Evolutionary conservation across 1,140 invertebrate genomes (phyloP), one percentile per base, ranked within the genome.

Genomic region (Papilio xuthus): DNA sequence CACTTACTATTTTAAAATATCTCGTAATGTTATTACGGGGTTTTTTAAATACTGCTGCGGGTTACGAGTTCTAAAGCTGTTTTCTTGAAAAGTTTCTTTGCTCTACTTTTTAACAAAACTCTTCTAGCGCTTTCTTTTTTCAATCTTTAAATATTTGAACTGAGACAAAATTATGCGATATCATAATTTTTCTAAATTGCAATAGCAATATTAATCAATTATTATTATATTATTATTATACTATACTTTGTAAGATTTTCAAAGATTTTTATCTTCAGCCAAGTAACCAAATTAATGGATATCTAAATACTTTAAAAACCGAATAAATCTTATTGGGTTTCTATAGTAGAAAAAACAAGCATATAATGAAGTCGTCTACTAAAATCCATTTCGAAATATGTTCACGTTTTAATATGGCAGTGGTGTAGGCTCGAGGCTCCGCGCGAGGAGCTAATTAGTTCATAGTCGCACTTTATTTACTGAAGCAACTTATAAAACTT

Each of bases 361-460:
- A 28, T 26, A 26, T 26, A 26, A 63, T 63, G 0, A 26, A 26
- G 9, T 63, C 23, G 56, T 28, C 56, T 12, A 60, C 26, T 26
- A 32, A 67, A 32, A 67, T 15, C 12, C 60, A 15, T 28, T 67
- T 28, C 10, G 26, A 28, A 18, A 67, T 67, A 28, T 15, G 60
- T 67, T 67, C 26, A 67, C 60, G 60, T 63, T 47, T 73, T 44
- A 42, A 42, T 42, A 20, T 18, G 13, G 10, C 12, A 44, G 23
- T 47, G n/a, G n/a, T 50, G 23, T 4, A 47, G 4, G 44, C 37
- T 73, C 44, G 12, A 47, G 10, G 44, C 71, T 73, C 12, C 71
- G 26, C 10, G 71, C 23, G 6, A 63, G 53, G n/a, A 63, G 74
- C 37, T 63, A 63, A 76, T 76, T 76, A 63, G 74, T 76, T 60